Conservation (phyloP, 2,797 vertebrate species). For the Nothura maculosa region DNA sequence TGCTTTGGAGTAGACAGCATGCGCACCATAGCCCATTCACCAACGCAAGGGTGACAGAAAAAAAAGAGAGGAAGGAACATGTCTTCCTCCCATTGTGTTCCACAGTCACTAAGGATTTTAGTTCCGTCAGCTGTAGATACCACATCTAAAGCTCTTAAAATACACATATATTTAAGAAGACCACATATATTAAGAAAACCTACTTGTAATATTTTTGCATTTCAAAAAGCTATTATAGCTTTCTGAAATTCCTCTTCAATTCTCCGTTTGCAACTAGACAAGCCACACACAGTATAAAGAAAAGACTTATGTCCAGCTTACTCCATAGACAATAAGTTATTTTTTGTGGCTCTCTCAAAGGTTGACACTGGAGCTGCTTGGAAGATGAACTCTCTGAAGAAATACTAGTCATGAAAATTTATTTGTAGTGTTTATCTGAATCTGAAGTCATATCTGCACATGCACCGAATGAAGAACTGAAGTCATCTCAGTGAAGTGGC, state of each 20-base stretch:
- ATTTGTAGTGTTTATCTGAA: neutral
- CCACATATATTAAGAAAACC: too few relatives aligned
- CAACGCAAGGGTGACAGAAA: neutral
- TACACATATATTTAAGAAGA: neutral
- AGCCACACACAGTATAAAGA: rapidly evolving
- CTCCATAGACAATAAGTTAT: rapidly evolving
- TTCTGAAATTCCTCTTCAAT: neutral
- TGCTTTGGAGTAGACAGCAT: neutral
- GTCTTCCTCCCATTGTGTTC: neutral
- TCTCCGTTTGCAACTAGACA: neutral
- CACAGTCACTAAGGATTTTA: neutral
- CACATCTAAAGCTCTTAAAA: neutral
- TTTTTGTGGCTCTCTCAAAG: neutral
- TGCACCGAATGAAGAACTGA: neutral
- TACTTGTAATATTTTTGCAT: neutral
- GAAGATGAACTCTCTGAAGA: neutral
- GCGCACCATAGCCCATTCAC: neutral
- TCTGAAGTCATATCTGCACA: neutral
- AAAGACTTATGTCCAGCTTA: neutral
- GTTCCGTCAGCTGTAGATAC: neutral
- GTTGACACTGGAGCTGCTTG: rapidly evolving
- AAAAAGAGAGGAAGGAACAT: neutral
- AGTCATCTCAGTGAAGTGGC: neutral
- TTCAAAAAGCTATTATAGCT: neutral
- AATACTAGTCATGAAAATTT: neutral